phyloP scores from a whole-genome alignment of 92 coral and sea anemone genomes.

The Scolanthus callimorphus region DNA sequence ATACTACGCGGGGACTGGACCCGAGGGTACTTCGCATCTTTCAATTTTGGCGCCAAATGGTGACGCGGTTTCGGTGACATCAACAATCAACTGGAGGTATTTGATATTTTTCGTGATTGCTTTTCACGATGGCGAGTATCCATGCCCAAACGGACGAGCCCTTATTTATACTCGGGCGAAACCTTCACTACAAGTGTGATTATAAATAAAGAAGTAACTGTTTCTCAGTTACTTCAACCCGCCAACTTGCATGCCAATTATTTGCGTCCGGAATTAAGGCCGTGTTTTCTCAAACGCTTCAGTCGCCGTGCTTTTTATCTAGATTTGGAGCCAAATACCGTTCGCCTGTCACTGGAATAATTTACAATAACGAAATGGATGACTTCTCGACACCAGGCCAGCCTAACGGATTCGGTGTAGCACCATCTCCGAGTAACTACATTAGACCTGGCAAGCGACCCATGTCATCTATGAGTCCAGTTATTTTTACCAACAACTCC shows the following conservation, averaged over 20 bases:
- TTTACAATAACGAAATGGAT: constrained; percentile 93
- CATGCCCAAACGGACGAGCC: no score
- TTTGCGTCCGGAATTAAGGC: background rate
- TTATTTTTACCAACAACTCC: constrained; percentile 59
- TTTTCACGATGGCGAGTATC: no score
- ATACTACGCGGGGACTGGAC: constrained; percentile 32
- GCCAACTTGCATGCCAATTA: background rate
- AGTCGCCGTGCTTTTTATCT: background rate
- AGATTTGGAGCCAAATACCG: constrained; percentile 95
- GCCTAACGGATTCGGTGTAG: constrained; percentile 59
- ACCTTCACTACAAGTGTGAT: no score
- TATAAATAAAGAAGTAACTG: no score
- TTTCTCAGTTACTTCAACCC: no score
- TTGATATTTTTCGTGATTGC: no score
- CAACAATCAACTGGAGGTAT: constrained; percentile 51
- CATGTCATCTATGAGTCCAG: constrained; percentile 90
- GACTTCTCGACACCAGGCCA: constrained; percentile 94
- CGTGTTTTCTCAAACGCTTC: background rate
- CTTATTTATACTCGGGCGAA: no score
- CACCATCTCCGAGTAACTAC: constrained; percentile 84
- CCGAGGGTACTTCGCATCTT: constrained; percentile 48
- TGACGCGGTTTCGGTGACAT: constrained; percentile 54
- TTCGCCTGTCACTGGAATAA: constrained; percentile 82
- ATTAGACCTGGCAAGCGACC: constrained; percentile 90
- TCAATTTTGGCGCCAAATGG: constrained; percentile 53